Evolutionary conservation across 2,888 invertebrate genomes (phyloP), one percentile per base, ranked within the genome.

Genomic region (Hyppa rectilinea): DNA sequence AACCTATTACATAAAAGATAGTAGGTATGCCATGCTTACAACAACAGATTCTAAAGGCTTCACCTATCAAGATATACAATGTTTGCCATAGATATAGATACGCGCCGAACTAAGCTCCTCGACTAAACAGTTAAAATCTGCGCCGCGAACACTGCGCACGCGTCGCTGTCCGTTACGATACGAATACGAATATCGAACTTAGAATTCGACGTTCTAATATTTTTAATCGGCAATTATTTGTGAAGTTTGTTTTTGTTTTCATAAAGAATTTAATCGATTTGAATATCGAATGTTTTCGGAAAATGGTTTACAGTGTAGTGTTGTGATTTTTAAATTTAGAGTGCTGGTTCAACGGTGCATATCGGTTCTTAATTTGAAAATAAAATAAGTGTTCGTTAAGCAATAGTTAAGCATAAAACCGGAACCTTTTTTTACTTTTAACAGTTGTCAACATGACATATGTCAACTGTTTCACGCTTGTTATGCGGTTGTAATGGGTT

Each of bases 61-160:
- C 68, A 47, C 64, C 80, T 84, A 85, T 85, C 87, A 84, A 85
- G 81, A 81, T 82, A 84, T 71, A 75, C 60, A 58, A 81, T 83
- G 79, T 84, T 85, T 87, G 86, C 85, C 74, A 80, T 85, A 87
- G 89, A 88, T 88, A 88, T 86, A 49, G 67, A 69, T 85, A 84
- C 86, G 78, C 55, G 70, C 68, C 76, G 76, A 80, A 76, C 79
- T 83, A 78, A 84, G 85, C 85, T 84, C 80, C 34, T 73, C 82
- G 71, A 68, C 85, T 87, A 90, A 92, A 90, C 95, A 95, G 95
- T 95, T 92, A 89, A 93, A 94, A 91, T 89, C 91, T 90, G 91
- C 92, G 90, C 87, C 90, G 94, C 94, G 92, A 83, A 84, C 90
- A 71, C 82, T 88, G 94, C 95, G 95, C 95, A 95, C 95, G 95